phyloP scores from a whole-genome alignment of 2,113 vertebrate species.

The Hydrolagus affinis region DNA sequence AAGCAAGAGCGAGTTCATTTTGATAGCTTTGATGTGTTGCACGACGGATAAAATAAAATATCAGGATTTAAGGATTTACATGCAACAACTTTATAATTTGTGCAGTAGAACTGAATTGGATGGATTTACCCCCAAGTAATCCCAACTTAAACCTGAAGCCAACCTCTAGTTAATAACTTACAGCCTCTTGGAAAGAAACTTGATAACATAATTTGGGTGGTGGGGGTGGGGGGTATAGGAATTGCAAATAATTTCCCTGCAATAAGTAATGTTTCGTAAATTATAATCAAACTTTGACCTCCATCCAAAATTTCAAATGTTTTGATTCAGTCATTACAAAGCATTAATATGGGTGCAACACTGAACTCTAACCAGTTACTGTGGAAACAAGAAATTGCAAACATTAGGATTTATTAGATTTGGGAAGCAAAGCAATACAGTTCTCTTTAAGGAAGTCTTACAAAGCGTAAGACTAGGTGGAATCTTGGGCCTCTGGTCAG shows the following conservation, averaged over 20 bases:
- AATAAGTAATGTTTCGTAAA: neutral
- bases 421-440: neutral
- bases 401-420: neutral
- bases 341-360: neutral
- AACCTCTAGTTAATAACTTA: neutral
- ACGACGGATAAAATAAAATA: neutral
- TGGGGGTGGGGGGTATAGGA: neutral
- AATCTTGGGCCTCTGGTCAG: too few species aligned
- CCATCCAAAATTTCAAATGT: conserved; percentile 3
- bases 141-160: too few species aligned
- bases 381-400: neutral
- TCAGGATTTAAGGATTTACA: too few species aligned
- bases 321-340: conserved; percentile 23
- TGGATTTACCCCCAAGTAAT: too few species aligned
- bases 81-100: too few species aligned
- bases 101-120: too few species aligned
- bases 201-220: neutral
- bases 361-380: neutral
- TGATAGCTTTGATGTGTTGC: neutral
- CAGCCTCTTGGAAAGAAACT: conserved; percentile 1
- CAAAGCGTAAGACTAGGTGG: too few species aligned
- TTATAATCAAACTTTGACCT: conserved; percentile 9
- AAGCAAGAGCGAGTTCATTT: neutral
- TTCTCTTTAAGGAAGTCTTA: too few species aligned
- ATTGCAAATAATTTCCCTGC: neutral